Percentiles rank a stretch among this genome's conserved stretches.
These are phyloP conservation scores for Digitonthophagus gazella DNA, from an alignment of 2,888 invertebrate genomes.

Conservation along the genomic window DNA sequence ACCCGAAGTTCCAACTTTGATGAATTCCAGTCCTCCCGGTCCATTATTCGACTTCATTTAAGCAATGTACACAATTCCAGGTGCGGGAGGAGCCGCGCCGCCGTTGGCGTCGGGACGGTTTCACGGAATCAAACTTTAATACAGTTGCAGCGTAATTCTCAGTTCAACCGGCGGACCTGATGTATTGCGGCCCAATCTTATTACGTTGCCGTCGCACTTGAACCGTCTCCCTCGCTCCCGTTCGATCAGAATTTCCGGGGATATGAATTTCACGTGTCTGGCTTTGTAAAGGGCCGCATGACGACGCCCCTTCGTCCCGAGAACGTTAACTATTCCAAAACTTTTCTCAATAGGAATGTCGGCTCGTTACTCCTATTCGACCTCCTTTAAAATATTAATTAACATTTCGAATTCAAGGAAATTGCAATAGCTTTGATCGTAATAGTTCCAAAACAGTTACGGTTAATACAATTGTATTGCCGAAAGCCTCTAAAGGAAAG, in stretches of 20 bases:
- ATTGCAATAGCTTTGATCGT: too few relatives aligned
- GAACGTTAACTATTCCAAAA: conserved; percentile 9
- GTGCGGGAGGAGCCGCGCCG: background rate
- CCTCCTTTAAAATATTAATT: too few relatives aligned
- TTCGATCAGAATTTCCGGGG: conserved; percentile 3
- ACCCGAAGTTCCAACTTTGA: conserved; percentile 17
- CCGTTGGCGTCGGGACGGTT: conserved; percentile 5
- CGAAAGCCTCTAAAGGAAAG: too few relatives aligned
- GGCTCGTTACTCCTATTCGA: too few relatives aligned
- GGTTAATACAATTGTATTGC: too few relatives aligned
- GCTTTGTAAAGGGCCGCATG: background rate
- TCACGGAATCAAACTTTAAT: conserved; percentile 17
- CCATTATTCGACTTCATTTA: conserved; percentile 18
- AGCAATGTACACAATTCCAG: conserved; percentile 16
- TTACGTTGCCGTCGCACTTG: conserved; percentile 8
- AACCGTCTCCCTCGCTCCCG: conserved; percentile 4
- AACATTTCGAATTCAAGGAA: too few relatives aligned
- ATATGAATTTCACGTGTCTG: conserved; percentile 2
- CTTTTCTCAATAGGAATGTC: background rate
- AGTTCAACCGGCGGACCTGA: conserved; percentile 16
- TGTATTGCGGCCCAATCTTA: conserved; percentile 15
- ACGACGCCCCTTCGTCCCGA: background rate
- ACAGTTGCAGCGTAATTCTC: conserved; percentile 16
- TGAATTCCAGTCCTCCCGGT: conserved; percentile 10
- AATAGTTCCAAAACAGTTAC: too few relatives aligned